Conservation (phyloP, 2,113 vertebrate genomes). For the Pteronura brasiliensis region DNA sequence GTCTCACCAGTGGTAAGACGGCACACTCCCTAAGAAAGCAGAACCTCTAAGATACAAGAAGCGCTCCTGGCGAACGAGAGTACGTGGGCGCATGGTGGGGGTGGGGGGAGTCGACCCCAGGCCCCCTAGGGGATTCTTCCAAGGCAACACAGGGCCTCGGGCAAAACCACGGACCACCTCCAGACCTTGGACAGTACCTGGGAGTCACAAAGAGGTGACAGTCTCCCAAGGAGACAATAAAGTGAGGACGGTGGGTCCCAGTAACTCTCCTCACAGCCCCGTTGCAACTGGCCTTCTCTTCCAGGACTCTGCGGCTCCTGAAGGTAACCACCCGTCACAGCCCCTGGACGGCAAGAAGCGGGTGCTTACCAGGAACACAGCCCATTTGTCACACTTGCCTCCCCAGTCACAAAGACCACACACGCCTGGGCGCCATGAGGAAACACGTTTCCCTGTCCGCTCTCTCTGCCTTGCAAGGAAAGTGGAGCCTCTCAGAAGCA, state of each 20-base stretch:
- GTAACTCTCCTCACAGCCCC: not conserved
- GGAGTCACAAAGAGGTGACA: not conserved
- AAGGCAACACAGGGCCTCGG: not conserved
- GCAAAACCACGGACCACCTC: not conserved
- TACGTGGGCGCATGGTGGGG: not conserved
- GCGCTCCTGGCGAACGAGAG: not conserved
- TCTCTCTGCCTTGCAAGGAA: not conserved
- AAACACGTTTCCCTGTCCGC: not conserved
- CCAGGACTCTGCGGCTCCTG: not conserved
- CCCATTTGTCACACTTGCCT: rapidly evolving
- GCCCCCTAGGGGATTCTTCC: not conserved
- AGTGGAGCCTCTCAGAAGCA: not conserved
- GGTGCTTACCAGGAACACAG: not conserved
- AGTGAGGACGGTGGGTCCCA: too few relatives aligned
- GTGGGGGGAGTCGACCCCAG: not conserved
- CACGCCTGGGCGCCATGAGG: rapidly evolving
- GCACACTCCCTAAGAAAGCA: not conserved
- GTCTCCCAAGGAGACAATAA: not conserved
- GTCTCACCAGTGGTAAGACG: too few relatives aligned
- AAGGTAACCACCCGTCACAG: not conserved
- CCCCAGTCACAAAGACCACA: not conserved
- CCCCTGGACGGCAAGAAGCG: not conserved
- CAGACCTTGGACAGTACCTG: not conserved
- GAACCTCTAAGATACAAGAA: not conserved
- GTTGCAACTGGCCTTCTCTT: not conserved